These are phyloP conservation scores for Drosophila limbata DNA, from an alignment of 2,888 invertebrate species.

Conservation along the genomic window DNA sequence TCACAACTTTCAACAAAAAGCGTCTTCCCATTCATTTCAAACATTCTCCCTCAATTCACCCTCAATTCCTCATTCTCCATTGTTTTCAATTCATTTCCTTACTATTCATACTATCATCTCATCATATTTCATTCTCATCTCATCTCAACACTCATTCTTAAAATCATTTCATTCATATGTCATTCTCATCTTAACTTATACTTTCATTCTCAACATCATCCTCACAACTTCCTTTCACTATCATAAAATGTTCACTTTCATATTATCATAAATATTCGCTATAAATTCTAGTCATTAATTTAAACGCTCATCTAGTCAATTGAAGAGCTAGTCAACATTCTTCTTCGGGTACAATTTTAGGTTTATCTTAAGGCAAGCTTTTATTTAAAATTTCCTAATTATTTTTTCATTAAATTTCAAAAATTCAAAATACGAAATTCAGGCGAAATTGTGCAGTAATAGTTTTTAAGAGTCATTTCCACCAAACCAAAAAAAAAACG, in stretches of 20 bases:
- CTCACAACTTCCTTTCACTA: background rate
- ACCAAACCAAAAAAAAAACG: conserved; percentile 43
- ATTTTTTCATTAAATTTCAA: conserved; percentile 40
- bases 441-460: conserved; percentile 84
- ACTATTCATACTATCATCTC: background rate
- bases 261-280: background rate
- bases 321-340: conserved; percentile 18
- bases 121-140: conserved; percentile 6
- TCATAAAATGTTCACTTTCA: background rate
- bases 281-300: conserved; percentile 63
- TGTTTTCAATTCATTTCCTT: conserved; percentile 2
- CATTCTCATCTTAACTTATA: background rate
- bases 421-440: conserved; percentile 65
- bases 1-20: background rate
- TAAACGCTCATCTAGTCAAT: conserved; percentile 49
- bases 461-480: conserved; percentile 60
- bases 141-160: background rate
- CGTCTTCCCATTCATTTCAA: background rate
- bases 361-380: conserved; percentile 45
- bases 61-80: background rate
- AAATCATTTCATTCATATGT: background rate
- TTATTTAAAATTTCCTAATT: conserved; percentile 32
- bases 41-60: background rate
- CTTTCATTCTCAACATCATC: conserved; percentile 8
- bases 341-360: conserved; percentile 57